Conservation (phyloP, 2,888 invertebrate genomes). For the Ecliptopera silaceata region DNA sequence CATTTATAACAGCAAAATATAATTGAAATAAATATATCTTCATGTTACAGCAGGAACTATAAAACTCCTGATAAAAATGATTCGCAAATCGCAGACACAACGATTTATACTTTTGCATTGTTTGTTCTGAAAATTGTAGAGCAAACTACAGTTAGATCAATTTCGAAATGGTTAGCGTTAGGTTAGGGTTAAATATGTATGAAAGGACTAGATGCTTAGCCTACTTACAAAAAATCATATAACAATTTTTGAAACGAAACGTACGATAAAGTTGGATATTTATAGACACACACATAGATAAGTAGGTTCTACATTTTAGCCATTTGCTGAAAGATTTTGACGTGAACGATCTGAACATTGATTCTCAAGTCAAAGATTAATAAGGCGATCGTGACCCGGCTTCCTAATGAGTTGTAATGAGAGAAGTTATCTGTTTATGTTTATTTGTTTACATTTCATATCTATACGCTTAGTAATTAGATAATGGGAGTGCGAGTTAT, state of each 20-base stretch:
- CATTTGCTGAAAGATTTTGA: too few relatives aligned
- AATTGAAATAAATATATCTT: conserved; percentile 26
- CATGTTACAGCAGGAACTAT: conserved; percentile 25
- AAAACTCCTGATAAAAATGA: conserved; percentile 14
- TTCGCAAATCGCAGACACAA: conserved; percentile 11
- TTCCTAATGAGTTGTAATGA: conserved; percentile 8
- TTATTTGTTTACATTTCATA: conserved; percentile 43
- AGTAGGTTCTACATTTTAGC: neutral
- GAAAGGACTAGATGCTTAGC: too few relatives aligned
- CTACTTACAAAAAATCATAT: conserved; percentile 1
- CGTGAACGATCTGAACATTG: too few relatives aligned
- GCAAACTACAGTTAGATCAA: conserved; percentile 6
- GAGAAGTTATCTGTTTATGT: conserved; percentile 34
- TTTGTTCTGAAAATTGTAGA: conserved; percentile 38
- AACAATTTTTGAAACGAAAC: neutral
- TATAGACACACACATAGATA: neutral
- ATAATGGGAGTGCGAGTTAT: conserved; percentile 45
- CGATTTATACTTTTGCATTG: conserved; percentile 25
- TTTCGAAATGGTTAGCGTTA: conserved; percentile 3
- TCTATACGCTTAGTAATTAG: neutral
- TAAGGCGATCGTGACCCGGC: neutral
- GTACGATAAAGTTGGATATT: neutral
- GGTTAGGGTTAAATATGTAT: conserved; percentile 6
- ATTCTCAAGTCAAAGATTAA: neutral
- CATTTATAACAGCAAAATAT: conserved; percentile 37